A percentile compares a stretch with the other conserved stretches of the same genome.
These are phyloP conservation scores for Xiphophorus maculatus DNA, from an alignment of 2,113 vertebrate species.

Conservation along the genomic window DNA sequence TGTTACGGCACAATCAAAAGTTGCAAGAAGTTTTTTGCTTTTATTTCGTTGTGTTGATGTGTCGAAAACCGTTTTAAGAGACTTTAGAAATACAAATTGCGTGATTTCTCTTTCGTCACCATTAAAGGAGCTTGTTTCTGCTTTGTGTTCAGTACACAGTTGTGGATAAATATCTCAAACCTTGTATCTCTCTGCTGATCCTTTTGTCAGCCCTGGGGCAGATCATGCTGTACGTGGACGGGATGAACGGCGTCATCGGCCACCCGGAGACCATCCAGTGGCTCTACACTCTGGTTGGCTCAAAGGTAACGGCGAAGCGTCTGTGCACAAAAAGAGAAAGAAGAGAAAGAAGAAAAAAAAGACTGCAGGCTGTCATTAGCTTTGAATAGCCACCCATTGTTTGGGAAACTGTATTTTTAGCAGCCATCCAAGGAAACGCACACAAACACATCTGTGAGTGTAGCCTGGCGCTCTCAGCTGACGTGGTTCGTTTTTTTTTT, in stretches of 20 bases:
- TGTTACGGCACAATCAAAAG: too few relatives aligned
- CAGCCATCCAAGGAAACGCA: conserved; percentile 22
- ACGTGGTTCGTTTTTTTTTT: conserved; percentile 23
- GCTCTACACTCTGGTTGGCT: conserved; percentile 93
- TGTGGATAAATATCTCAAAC: neutral
- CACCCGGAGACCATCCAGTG: conserved; percentile 93
- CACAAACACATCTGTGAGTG: conserved; percentile 33
- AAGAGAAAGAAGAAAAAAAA: neutral
- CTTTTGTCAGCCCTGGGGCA: conserved; percentile 88
- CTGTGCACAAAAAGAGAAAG: neutral
- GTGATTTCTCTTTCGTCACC: neutral
- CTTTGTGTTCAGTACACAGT: neutral
- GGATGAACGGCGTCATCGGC: conserved; percentile 95
- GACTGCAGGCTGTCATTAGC: neutral
- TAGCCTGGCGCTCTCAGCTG: conserved; percentile 16
- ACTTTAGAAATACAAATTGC: too few relatives aligned
- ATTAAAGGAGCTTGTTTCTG: neutral
- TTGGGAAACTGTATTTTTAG: conserved; percentile 43
- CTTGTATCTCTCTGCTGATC: neutral
- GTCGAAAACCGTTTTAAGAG: too few relatives aligned
- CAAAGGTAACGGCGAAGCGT: conserved; percentile 83
- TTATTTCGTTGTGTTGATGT: too few relatives aligned
- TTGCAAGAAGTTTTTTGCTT: too few relatives aligned
- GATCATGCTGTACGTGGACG: conserved; percentile 98
- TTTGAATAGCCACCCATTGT: conserved; percentile 25